Base-by-base conservation (phyloP, 1,140 invertebrate genomes). In the Tetramorium parvispinum region DNA sequence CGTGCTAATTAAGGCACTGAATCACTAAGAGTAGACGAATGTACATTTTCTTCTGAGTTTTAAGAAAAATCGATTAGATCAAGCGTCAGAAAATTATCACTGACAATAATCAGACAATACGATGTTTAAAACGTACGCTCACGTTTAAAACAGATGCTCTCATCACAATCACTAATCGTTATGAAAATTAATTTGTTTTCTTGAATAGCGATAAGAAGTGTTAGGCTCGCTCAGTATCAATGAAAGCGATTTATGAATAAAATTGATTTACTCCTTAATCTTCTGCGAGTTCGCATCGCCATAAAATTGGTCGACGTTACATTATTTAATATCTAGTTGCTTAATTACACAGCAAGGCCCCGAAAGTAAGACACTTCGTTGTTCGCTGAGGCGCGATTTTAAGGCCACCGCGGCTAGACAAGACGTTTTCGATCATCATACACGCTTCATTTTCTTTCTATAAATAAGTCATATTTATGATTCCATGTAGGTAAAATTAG, bases 1-100 rank as follows among this genome's bases (percentile, higher is more conserved):
- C 43, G 78, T 90, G 90, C 87, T 86, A 87, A 88, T 89, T 89
- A 92, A 91, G 89, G 91, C 91, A 92, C 89, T 88, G 76, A 71
- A 91, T 86, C 75, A 89, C 76, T 61, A 85, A 79, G 55, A 90
- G 65, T 55, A 85, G 77, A 89, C 88, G 77, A 89, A 89, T 76
- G 88, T 78, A 81, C 53, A 87, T 76, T n/a, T 24, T 57, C 76
- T 43, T 40, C 37, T 7, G 32, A 32, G 8, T 61, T 65, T 68
- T 55, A 43, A 51, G 57, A 85, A 51, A 40, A 51, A 46, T 82
- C 18, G 18, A 43, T 78, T 78, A 78, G 65, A 61, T 70, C 46
- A 32, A 21, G 21, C 18, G n/a, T 32, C 46, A 32, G 21, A 53
- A 27, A 37, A 75, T 83, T 18, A 24, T 75, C 53, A 18, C 79